These are phyloP conservation scores for Electrophaes corylata DNA, from an alignment of 2,888 invertebrate species.

Conservation along the genomic window DNA sequence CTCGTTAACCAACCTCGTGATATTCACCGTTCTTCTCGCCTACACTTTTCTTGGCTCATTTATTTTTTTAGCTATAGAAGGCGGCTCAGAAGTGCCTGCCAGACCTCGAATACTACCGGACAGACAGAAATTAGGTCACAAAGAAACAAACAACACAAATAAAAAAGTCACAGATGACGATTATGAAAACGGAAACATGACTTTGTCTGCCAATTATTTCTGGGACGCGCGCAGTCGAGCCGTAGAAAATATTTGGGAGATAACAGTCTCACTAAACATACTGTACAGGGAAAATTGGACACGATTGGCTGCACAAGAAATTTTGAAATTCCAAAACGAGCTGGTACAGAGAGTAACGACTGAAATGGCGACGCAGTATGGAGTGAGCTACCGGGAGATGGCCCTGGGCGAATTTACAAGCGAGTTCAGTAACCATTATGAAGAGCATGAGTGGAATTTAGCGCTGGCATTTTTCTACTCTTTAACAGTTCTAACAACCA, in stretches of 20 bases:
- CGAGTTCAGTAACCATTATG: conserved; percentile 73
- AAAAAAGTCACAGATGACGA: conserved; percentile 73
- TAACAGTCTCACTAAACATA: conserved; percentile 94
- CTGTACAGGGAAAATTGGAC: conserved; percentile 96
- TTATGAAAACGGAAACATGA: conserved; percentile 69
- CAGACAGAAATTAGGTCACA: conserved; percentile 76
- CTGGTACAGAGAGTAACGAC: conserved; percentile 91
- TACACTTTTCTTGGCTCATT: conserved; percentile 91
- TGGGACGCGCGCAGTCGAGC: conserved; percentile 84
- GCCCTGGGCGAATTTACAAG: conserved; percentile 75
- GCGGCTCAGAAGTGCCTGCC: conserved; percentile 84
- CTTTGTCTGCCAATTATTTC: conserved; percentile 76
- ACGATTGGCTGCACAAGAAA: conserved; percentile 89
- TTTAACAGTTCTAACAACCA: conserved; percentile 95
- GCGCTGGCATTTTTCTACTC: conserved; percentile 97
- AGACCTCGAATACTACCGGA: conserved; percentile 78
- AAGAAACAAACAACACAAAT: conserved; percentile 73
- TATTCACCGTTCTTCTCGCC: conserved; percentile 91
- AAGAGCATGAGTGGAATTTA: conserved; percentile 93
- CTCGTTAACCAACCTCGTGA: conserved; percentile 91
- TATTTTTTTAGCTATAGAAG: conserved; percentile 93
- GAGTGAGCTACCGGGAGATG: conserved; percentile 81
- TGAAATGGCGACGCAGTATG: conserved; percentile 88
- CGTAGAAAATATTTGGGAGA: conserved; percentile 96
- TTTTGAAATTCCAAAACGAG: conserved; percentile 93